These are phyloP conservation scores for Urocyon cinereoargenteus DNA, from an alignment of 2,797 vertebrate genomes.

Conservation along the genomic window DNA sequence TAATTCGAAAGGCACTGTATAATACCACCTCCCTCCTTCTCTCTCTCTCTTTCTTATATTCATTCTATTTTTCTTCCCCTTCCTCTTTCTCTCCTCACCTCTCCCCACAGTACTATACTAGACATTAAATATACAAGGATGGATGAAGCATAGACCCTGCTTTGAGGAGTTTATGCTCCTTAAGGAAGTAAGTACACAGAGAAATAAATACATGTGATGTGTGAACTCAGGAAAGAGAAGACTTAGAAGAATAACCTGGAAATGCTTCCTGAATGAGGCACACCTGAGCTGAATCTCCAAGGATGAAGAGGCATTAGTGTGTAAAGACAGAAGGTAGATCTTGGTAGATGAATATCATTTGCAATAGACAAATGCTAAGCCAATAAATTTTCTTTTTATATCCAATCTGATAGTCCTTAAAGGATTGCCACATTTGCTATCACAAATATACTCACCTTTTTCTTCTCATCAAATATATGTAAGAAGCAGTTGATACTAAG, in stretches of 20 bases:
- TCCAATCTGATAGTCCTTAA: not conserved
- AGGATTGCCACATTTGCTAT: not conserved
- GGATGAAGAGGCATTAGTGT: not conserved
- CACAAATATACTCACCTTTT: not conserved
- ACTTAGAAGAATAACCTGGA: not conserved
- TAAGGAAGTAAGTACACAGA: not conserved
- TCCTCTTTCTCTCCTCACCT: not conserved
- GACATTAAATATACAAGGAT: not conserved
- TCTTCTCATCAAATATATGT: not conserved
- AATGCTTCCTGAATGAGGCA: not conserved
- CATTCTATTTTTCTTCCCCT: not conserved
- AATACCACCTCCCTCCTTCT: not conserved
- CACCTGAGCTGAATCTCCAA: not conserved
- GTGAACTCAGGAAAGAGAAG: not conserved
- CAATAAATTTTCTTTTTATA: constrained; percentile 1
- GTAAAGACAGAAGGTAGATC: not conserved
- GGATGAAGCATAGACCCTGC: not conserved
- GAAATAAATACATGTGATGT: not conserved
- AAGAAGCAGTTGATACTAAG: not conserved
- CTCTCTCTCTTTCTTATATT: fast-evolving
- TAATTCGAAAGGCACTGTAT: not conserved
- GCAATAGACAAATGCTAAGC: not conserved
- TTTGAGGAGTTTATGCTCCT: not conserved
- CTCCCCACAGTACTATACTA: not conserved
- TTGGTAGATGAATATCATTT: not conserved